Percentiles rank a stretch among this genome's conserved stretches.
Conservation (phyloP, 2,888 invertebrate species). For the Ochropleura leucogaster region DNA sequence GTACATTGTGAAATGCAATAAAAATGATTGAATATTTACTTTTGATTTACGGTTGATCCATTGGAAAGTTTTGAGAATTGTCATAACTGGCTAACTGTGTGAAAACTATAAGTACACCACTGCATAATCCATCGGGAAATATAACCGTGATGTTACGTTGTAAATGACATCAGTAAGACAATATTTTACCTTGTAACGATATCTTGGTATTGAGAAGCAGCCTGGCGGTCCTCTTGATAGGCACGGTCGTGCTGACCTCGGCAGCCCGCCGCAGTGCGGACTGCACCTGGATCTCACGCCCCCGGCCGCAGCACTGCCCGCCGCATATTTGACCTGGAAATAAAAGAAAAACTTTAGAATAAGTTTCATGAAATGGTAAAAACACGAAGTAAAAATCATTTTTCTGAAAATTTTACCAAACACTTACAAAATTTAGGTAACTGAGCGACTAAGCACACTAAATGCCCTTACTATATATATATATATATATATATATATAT, state of each 20-base stretch:
- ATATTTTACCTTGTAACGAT: conserved; percentile 92
- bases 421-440: background rate
- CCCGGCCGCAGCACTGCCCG: conserved; percentile 93
- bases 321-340: conserved; percentile 90
- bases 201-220: conserved; percentile 93
- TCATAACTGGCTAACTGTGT: background rate
- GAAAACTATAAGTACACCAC: background rate
- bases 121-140: background rate
- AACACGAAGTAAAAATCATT: too few species aligned
- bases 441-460: background rate
- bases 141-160: background rate
- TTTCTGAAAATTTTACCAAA: background rate
- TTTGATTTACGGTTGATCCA: too few species aligned
- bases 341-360: conserved; percentile 1
- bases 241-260: conserved; percentile 92
- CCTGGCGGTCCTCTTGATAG: conserved; percentile 94
- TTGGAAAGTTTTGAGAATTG: too few species aligned
- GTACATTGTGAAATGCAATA: too few species aligned
- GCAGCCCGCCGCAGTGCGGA: conserved; percentile 92
- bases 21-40: too few species aligned
- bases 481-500: background rate
- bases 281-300: conserved; percentile 90
- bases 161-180: background rate
- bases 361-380: background rate
- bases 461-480: background rate